phyloP scores from a whole-genome alignment of 2,113 vertebrate species.

The Takifugu bimaculatus region DNA sequence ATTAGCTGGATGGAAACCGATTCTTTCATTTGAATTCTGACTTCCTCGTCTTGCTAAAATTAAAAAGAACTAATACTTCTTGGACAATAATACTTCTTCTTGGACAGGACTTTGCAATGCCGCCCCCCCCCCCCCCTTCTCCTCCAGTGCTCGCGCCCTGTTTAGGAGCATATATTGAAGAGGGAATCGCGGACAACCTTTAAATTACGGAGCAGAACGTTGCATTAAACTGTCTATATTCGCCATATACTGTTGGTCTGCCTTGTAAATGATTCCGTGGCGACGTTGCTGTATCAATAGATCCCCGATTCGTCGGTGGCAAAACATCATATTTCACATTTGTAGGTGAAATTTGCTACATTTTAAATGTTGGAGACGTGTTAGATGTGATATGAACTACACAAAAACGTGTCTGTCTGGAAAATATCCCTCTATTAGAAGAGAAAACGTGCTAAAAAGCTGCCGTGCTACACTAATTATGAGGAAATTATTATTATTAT shows the following conservation, averaged over 20 bases:
- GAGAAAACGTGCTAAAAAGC: no score
- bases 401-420: no score
- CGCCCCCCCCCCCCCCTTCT: background rate
- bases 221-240: constrained; percentile 25
- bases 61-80: constrained; percentile 82
- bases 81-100: constrained; percentile 78
- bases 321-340: background rate
- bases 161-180: constrained; percentile 60
- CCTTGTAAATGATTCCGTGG: constrained; percentile 26
- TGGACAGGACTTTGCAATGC: constrained; percentile 68
- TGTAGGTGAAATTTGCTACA: background rate
- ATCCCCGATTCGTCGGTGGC: background rate
- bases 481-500: no score
- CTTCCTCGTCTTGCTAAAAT: constrained; percentile 78
- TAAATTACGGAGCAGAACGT: constrained; percentile 44
- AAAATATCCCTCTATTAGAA: no score
- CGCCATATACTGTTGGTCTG: constrained; percentile 28
- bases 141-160: constrained; percentile 13
- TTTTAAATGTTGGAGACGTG: no score
- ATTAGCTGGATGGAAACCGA: constrained; percentile 83
- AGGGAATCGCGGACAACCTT: constrained; percentile 48
- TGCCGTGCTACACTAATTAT: background rate
- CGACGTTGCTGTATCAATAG: constrained; percentile 11
- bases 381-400: no score
- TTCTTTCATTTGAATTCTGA: constrained; percentile 83